phyloP scores from a whole-genome alignment of 2,888 invertebrate genomes.

The Theretra japonica region DNA sequence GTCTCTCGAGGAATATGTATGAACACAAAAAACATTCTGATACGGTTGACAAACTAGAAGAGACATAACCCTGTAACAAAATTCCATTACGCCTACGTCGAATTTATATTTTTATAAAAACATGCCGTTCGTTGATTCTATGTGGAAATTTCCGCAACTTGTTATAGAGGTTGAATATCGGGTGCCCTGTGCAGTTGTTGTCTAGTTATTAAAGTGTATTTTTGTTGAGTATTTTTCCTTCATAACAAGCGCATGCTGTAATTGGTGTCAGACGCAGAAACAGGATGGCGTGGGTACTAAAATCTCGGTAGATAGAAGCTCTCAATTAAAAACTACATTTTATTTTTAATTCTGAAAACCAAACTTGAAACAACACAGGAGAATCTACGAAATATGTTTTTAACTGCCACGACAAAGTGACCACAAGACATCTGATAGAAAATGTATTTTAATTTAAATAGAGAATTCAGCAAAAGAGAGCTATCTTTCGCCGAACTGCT shows the following conservation, averaged over 20 bases:
- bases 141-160: background rate
- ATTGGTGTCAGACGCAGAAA: background rate
- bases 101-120: too few relatives aligned
- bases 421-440: too few relatives aligned
- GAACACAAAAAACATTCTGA: too few relatives aligned
- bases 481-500: too few relatives aligned
- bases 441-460: too few relatives aligned
- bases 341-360: background rate
- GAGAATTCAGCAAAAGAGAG: too few relatives aligned
- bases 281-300: background rate
- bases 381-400: too few relatives aligned
- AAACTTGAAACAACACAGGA: background rate
- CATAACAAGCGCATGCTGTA: background rate
- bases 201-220: background rate
- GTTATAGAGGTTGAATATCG: background rate
- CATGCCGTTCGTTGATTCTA: background rate
- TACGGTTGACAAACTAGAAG: too few relatives aligned
- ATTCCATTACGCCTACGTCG: too few relatives aligned
- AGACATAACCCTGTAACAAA: too few relatives aligned
- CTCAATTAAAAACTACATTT: background rate
- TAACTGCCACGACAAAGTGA: too few relatives aligned
- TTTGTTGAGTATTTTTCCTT: slow-evolving; percentile 1
- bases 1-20: too few relatives aligned
- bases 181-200: background rate
- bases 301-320: background rate